Evolutionary conservation across 2,113 vertebrate genomes (phyloP), one percentile per base, ranked within the genome.

Genomic region (Enhydra lutris): DNA sequence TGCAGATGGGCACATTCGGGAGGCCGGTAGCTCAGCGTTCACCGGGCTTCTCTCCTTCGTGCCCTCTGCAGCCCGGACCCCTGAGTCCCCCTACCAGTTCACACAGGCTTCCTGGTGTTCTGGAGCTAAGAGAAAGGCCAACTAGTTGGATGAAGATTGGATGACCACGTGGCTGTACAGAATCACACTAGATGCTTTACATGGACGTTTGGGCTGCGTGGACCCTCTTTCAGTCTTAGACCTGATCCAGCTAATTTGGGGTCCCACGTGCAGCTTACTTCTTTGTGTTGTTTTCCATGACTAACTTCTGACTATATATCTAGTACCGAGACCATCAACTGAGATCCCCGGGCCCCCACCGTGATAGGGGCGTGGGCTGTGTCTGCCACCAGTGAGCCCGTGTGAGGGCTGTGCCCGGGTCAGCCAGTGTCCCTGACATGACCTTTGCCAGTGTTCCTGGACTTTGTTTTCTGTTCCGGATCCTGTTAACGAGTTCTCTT

Each of bases 1-100:
- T 61, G 10, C 6, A 2, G 1, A 1, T 7, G n/a, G 20, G 50
- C 21, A 11, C 3, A 0, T 6, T 4, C 0, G n/a, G 12, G 47
- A 52, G 10, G 15, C 34, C 34, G 4, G 34, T 10, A 14, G 63
- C 59, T 50, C 61, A 2, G 74, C 14, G 4, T 15, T 47, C 42
- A 18, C 74, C 26, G 8, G 7, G 74, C n/a, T 39, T 34, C 83
- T 23, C 6, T 18, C 6, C 29, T 24, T 13, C 1, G 4, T 10
- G 45, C 65, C 18, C 9, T 24, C 1, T n/a, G 52, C 31, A 18
- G 21, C 73, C 7, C 4, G 6, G 9, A 10, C 24, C 13, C 23
- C 4, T 1, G 20, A 45, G 18, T 15, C 29, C 71, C 34, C 29
- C 1, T 55, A 13, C 21, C 12, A 14, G 4, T 31, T 42, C 69